Evolutionary conservation across 2,113 vertebrate species (phyloP).

Genomic region (Corythornis madagascariensis): DNA sequence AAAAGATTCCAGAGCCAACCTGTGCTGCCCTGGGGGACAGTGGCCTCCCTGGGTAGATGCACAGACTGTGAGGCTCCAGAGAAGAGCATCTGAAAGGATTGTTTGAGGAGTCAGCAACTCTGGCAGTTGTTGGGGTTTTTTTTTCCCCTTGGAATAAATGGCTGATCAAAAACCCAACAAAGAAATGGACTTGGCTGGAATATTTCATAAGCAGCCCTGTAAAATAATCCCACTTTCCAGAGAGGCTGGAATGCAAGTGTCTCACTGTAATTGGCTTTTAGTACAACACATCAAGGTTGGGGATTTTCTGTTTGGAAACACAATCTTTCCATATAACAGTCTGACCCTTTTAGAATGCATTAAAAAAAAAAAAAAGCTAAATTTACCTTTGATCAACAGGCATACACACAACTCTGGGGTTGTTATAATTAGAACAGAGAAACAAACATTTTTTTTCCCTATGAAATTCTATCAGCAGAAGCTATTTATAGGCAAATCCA

Average conservation of each 20-base stretch:
- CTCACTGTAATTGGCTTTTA: background rate
- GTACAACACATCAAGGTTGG: background rate
- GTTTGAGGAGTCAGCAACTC: conserved; percentile 6
- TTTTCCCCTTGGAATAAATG: background rate
- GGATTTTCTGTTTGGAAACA: background rate
- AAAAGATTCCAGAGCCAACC: background rate
- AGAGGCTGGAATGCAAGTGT: background rate
- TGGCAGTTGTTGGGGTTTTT: background rate
- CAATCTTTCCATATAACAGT: background rate
- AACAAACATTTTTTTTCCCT: background rate
- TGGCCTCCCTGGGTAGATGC: background rate
- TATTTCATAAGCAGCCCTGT: background rate
- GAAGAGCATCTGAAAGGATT: conserved; percentile 23
- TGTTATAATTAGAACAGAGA: background rate
- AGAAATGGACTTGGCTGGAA: background rate
- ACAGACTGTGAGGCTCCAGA: background rate
- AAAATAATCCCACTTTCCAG: background rate
- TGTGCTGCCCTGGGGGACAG: background rate
- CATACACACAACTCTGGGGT: background rate
- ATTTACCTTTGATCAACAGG: background rate
- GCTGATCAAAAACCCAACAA: background rate
- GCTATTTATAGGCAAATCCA: background rate
- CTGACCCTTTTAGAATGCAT: background rate
- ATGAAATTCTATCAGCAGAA: background rate
- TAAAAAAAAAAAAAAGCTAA: background rate